Evolutionary conservation across 2,888 invertebrate genomes (phyloP), one percentile per base, ranked within the genome.

Genomic region (Spatulosminthurus flaviceps): DNA sequence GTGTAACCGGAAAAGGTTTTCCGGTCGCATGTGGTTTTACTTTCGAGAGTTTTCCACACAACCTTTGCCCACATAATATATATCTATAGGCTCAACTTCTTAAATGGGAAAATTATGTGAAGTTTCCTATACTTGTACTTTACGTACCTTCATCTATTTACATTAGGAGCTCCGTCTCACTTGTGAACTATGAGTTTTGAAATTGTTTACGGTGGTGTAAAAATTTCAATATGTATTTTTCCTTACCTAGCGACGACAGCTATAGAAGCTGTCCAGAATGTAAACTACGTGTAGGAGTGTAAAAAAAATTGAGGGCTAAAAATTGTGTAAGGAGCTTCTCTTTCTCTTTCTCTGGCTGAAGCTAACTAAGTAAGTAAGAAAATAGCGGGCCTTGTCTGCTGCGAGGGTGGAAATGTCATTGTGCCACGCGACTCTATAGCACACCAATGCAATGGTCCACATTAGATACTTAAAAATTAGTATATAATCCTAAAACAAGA

Each of bases 11-110:
- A 80, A 80, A 80, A 60, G 66, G 51, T 74, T 75, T 78, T 80
- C 80, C 80, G 80, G 80, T 80, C 80, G 78, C 80, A 80, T 80
- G 80, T 80, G 80, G 80, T 80, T 78, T 80, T 80, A 80, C 80
- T 80, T 80, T 69, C 26, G 51, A 77, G 70, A 34, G 22, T 60
- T 72, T 72, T 51, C 42, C 72, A 42, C 43, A 26, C 22, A 2
- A 19, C 51, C 43, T 67, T 11, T 28, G 26, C 67, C 29, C 28
- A 24, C 29, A 66, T 41, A 9, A 41, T 7, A 9, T 41, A 41
- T 51, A 16, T 26, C 67, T 67, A 28, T 5, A 51, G 26, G n/a
- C 2, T 7, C 9, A 24, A 64, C 13, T 24, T 64, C 22, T 64
- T 64, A 64, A 24, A 64, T 64, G n/a, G 64, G 22, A 24, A 22